Base-by-base conservation (phyloP, 2,113 vertebrate species). In the Merops nubicus region DNA sequence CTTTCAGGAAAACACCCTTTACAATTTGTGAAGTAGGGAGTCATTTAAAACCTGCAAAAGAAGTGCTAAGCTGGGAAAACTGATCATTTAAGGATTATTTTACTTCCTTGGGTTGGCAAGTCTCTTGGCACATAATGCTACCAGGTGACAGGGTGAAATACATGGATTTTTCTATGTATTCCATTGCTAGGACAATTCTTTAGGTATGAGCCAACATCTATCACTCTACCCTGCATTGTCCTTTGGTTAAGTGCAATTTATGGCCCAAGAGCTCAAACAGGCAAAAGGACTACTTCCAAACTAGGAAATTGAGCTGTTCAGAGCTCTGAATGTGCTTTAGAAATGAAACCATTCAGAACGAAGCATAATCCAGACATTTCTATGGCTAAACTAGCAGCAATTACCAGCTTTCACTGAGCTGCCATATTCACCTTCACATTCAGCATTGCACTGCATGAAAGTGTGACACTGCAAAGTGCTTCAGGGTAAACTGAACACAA, bases 401-500 rank as follows among this genome's bases (percentile, higher is more conserved):
- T 85, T 60, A 42, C 18, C 31, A 75, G 10, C 50, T 84, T 77
- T 86, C 54, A 51, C n/a, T 54, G 64, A 67, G 42, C 23, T 92
- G 42, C 21, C 1, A 0, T 56, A 28, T 56, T 92, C 45, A 94
- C 43, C 60, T 75, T 38, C 34, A 14, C 28, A 19, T 28, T 10
- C 0, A 1, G 16, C 2, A 0, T 5, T 56, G 28, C 36, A 34
- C n/a, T 18, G 23, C 45, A 36, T 21, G n/a, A 6, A 62, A 87
- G 6, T 12, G 9, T n/a, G 40, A 53, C 34, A 15, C 5, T 48
- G 7, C 16, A 47, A n/a, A 90, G 29, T 51, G 22, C 22, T 81
- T 85, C 4, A 5, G 45, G 70, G 48, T 76, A 48, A 68, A 47
- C 4, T 56, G 62, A 84, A 36, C 48, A 40, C 23, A 59, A 86